Evolutionary conservation across 2,797 vertebrate species (phyloP).

Genomic region (Acipenser transmontanus): DNA sequence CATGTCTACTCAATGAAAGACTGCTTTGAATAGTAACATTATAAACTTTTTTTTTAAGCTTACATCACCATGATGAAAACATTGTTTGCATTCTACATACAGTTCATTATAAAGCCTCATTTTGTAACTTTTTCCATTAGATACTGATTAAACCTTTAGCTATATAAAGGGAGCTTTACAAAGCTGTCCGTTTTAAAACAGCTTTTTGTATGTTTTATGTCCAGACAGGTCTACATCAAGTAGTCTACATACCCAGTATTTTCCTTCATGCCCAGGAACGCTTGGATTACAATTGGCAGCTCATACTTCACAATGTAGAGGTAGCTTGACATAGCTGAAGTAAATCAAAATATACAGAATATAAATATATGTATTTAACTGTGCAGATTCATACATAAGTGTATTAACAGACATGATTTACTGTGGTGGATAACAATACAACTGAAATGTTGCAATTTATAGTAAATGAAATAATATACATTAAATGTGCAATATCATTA

Average conservation of each 20-base stretch:
- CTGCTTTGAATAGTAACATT: too few relatives aligned
- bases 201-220: too few relatives aligned
- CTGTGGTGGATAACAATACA: slow-evolving; percentile 1
- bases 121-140: background rate
- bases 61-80: too few relatives aligned
- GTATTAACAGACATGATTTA: slow-evolving; percentile 32
- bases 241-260: slow-evolving; percentile 63
- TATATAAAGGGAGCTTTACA: too few relatives aligned
- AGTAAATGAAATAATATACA: background rate
- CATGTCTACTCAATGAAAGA: too few relatives aligned
- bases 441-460: slow-evolving; percentile 8
- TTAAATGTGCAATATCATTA: slow-evolving; percentile 32
- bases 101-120: too few relatives aligned
- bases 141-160: background rate
- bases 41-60: too few relatives aligned
- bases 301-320: slow-evolving; percentile 98
- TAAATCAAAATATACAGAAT: slow-evolving; percentile 47
- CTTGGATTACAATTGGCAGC: slow-evolving; percentile 87
- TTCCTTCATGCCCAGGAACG: slow-evolving; percentile 67
- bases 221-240: too few relatives aligned
- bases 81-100: too few relatives aligned
- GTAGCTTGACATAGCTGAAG: slow-evolving; percentile 96
- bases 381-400: slow-evolving; percentile 34
- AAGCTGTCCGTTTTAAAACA: too few relatives aligned
- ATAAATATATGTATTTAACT: slow-evolving; percentile 42